phyloP scores from a whole-genome alignment of 2,113 vertebrate genomes.

The Rhinolophus ferrumequinum region DNA sequence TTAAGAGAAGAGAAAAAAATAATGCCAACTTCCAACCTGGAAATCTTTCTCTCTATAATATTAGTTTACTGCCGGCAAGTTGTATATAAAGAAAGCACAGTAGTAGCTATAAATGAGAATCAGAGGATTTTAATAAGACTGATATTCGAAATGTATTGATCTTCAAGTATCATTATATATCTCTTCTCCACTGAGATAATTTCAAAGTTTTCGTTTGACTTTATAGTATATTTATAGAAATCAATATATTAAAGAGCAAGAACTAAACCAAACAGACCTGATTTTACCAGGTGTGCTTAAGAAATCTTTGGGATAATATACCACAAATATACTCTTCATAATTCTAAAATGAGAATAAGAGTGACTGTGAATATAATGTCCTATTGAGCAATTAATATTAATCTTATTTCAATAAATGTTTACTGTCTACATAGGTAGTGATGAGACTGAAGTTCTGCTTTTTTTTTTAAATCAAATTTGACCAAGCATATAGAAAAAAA shows the following conservation, averaged over 20 bases:
- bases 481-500: neutral
- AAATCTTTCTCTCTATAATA: neutral
- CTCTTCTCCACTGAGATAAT: neutral
- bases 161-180: neutral
- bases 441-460: neutral
- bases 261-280: neutral
- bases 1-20: neutral
- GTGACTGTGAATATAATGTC: neutral
- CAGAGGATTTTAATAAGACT: neutral
- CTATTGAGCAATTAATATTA: neutral
- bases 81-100: neutral
- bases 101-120: neutral
- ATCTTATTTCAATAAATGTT: neutral
- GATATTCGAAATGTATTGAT: neutral
- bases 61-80: neutral
- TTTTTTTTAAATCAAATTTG: neutral
- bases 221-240: constrained; percentile 40
- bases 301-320: neutral
- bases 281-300: neutral
- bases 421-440: neutral
- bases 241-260: neutral
- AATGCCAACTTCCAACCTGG: constrained; percentile 51
- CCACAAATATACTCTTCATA: neutral
- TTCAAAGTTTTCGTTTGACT: constrained; percentile 16
- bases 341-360: neutral